A percentile compares a stretch with the other conserved stretches of the same genome.
Evolutionary conservation across 92 coral and sea anemone genomes (phyloP).

Genomic region (Phenganax subtilis): DNA sequence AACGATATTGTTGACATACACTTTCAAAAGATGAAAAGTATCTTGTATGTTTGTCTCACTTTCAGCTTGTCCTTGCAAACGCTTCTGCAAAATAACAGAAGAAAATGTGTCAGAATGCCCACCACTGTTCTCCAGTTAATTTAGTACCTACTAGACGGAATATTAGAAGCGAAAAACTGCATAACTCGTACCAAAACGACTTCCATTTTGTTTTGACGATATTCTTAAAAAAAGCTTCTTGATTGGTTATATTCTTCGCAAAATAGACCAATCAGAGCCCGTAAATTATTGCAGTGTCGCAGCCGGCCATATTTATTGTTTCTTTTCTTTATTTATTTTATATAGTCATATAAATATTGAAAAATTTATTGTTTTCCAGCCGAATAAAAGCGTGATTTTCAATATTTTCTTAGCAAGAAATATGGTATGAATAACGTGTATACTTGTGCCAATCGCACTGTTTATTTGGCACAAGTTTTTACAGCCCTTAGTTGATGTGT

Average conservation of each 20-base stretch:
- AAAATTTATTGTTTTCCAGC: neutral
- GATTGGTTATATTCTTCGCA: neutral
- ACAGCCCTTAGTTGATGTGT: conserved; percentile 81
- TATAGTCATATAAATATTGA: neutral
- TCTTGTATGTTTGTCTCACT: conserved; percentile 51
- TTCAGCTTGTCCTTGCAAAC: conserved; percentile 40
- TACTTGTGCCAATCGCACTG: conserved; percentile 95
- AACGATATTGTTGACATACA: conserved; percentile 76
- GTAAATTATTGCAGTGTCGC: neutral
- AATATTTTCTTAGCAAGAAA: neutral
- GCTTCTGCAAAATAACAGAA: conserved; percentile 53
- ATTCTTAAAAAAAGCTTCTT: neutral
- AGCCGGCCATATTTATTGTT: neutral
- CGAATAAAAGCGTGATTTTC: neutral
- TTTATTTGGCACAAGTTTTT: conserved; percentile 98
- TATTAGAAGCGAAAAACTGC: neutral
- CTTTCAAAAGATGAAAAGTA: conserved; percentile 70
- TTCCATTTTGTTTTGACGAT: conserved; percentile 55
- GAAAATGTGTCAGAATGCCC: neutral
- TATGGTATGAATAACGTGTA: conserved; percentile 99
- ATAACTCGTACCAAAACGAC: conserved; percentile 63
- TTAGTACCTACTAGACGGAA: neutral
- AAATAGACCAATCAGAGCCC: neutral
- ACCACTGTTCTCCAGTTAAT: neutral
- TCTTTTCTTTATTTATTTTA: too few species aligned